Evolutionary conservation across 2,888 invertebrate species (phyloP), one percentile per base, ranked within the genome.

Genomic region (Salticus scenicus): DNA sequence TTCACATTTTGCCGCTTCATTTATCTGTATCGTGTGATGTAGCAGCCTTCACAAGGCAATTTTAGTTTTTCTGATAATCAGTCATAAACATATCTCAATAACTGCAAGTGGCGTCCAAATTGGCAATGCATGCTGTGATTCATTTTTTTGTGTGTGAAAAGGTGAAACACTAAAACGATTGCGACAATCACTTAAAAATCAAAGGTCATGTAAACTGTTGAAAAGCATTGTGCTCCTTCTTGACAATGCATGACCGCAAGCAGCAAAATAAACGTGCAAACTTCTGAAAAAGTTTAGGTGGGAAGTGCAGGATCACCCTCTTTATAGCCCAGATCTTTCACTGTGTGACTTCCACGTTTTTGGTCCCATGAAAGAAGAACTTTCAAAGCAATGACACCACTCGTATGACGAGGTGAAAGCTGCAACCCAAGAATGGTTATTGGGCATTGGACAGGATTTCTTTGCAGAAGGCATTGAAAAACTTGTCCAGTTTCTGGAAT

Each of bases 311-410:
- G 10, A 37, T 57, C 4, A 57, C 27, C 27, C 20, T n/a, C 51
- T n/a, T n/a, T n/a, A n/a, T n/a, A n/a, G n/a, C n/a, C 30, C 5
- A 28, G 0, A 5, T 0, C 67, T 28, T 67, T 17, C 10, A 31
- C 30, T 7, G 12, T 67, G 67, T 2, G 28, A 67, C 1, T 67
- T 67, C 30, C 67, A 28, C n/a, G 1, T 67, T 1, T 67, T 67
- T 31, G 30, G 67, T 28, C 30, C 1, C 30, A 67, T 31, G 67
- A 27, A 67, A 27, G 67, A 67, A 27, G 67, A 67, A 27, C 67
- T 67, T 67, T 28, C 12, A 67, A 67, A 67, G 30, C 4, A 4
- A 28, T 27, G 67, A 67, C 28, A 67, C 33, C 67, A 67, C 12
- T 67, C 30, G 30, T 14, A 67, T 27, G 5, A 67, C 30, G 28